These are phyloP conservation scores for Syrphus vitripennis DNA, from an alignment of 2,888 invertebrate species.

Conservation along the genomic window DNA sequence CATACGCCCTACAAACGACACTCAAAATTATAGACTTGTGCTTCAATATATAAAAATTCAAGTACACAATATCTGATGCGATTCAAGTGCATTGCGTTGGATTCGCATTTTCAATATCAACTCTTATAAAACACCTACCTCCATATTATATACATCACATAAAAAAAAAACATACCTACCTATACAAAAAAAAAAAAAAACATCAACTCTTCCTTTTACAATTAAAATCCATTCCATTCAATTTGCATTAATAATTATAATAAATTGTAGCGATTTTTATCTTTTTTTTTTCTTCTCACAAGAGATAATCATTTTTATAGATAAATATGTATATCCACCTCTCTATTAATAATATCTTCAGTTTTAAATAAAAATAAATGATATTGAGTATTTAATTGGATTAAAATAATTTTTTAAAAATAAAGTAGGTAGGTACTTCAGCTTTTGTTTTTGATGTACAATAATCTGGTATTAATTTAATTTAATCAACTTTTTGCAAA, in stretches of 20 bases:
- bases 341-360: neutral
- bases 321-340: neutral
- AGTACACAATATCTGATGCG: conserved; percentile 22
- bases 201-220: conserved; percentile 41
- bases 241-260: conserved; percentile 64
- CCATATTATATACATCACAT: conserved; percentile 11
- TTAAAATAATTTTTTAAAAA: conserved; percentile 46
- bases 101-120: neutral
- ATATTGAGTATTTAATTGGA: conserved; percentile 58
- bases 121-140: conserved; percentile 33
- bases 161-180: neutral
- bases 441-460: conserved; percentile 14
- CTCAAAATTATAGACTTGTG: conserved; percentile 5
- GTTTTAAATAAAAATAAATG: neutral
- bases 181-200: neutral
- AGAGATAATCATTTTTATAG: conserved; percentile 37
- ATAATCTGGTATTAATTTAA: conserved; percentile 35
- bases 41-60: too few species aligned
- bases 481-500: neutral
- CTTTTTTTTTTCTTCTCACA: conserved; percentile 42
- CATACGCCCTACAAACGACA: neutral
- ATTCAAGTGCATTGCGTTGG: neutral
- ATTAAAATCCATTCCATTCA: conserved; percentile 68
- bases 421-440: conserved; percentile 1
- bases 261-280: conserved; percentile 36